Evolutionary conservation across 2,113 vertebrate genomes (phyloP).

Genomic region (Daboia siamensis): DNA sequence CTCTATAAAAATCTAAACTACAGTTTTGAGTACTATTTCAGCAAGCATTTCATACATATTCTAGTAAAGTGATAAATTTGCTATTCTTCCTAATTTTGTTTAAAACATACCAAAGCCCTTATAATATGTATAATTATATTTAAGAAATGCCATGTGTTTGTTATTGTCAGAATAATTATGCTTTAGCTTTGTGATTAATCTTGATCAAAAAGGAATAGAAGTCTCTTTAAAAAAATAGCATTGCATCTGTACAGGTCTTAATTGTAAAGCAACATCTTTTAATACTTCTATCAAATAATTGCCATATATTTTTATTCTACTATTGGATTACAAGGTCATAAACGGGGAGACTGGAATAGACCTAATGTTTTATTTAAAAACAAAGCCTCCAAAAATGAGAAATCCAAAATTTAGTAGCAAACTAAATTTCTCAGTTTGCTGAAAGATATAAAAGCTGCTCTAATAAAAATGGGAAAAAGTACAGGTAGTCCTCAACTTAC

Average conservation of each 20-base stretch:
- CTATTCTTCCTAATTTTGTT: neutral
- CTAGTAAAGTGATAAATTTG: neutral
- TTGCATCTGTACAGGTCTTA: neutral
- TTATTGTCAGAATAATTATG: neutral
- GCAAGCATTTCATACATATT: neutral
- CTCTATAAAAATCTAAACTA: neutral
- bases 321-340: neutral
- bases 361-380: neutral
- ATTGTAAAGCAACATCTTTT: neutral
- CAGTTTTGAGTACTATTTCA: neutral
- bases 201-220: neutral
- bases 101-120: neutral
- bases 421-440: neutral
- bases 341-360: neutral
- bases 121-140: neutral
- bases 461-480: neutral
- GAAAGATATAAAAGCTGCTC: neutral
- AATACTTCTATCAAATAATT: neutral
- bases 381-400: neutral
- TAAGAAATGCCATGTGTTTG: neutral
- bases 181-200: neutral
- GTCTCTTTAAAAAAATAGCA: neutral
- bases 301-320: neutral
- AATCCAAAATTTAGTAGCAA: neutral
- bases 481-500: neutral